Evolutionary conservation across 1,140 invertebrate species (phyloP).

Genomic region (Rhynchophorus ferrugineus): DNA sequence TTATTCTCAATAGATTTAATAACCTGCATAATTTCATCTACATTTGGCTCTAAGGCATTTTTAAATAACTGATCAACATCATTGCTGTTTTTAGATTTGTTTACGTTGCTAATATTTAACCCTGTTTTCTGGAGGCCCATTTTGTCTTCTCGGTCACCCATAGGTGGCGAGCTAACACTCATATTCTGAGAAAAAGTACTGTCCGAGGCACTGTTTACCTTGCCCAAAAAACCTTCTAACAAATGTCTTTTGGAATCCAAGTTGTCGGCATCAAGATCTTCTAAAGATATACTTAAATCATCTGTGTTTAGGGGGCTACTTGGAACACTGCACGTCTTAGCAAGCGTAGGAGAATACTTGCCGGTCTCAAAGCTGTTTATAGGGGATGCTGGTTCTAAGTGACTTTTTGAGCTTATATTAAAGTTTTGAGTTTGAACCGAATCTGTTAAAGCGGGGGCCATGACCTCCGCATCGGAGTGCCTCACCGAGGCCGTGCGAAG

Average conservation of each 20-base stretch:
- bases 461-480: constrained; percentile 58
- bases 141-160: constrained; percentile 56
- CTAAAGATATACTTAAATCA: constrained; percentile 17
- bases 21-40: constrained; percentile 55
- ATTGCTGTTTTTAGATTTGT: constrained; percentile 33
- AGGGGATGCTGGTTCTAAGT: constrained; percentile 39
- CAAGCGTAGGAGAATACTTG: constrained; percentile 11
- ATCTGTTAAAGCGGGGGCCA: constrained; percentile 67
- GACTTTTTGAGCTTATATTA: constrained; percentile 44
- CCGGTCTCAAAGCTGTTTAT: constrained; percentile 28
- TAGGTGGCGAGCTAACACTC: constrained; percentile 47
- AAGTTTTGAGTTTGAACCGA: constrained; percentile 54
- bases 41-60: constrained; percentile 41
- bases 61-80: constrained; percentile 50
- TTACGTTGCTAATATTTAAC: constrained; percentile 28
- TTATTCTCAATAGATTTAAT: constrained; percentile 58
- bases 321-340: constrained; percentile 9
- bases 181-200: constrained; percentile 26
- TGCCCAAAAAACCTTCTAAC: constrained; percentile 13
- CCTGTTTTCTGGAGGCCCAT: constrained; percentile 51
- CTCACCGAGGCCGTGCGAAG: constrained; percentile 48
- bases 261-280: constrained; percentile 24
- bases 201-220: constrained; percentile 28
- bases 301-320: constrained; percentile 17
- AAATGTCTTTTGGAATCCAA: constrained; percentile 21